Evolutionary conservation across 2,797 vertebrate species (phyloP).

Genomic region (Helostoma temminkii): DNA sequence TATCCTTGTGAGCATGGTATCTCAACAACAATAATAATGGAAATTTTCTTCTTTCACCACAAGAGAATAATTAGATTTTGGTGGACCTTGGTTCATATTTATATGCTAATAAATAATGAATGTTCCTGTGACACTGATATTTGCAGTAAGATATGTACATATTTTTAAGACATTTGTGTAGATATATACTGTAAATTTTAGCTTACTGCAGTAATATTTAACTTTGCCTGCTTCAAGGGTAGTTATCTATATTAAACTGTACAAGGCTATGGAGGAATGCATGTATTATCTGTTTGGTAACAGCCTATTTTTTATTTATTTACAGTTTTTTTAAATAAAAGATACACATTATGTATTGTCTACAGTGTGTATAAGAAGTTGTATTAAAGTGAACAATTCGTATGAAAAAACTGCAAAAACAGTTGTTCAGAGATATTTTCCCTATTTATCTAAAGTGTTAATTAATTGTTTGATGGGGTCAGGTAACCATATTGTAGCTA

Average conservation of each 20-base stretch:
- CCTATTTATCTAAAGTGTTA: too few relatives aligned
- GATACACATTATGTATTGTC: too few relatives aligned
- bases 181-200: background rate
- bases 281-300: background rate
- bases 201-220: conserved; percentile 5
- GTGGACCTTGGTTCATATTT: conserved; percentile 43
- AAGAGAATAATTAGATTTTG: conserved; percentile 33
- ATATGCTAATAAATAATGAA: conserved; percentile 44
- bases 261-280: too few relatives aligned
- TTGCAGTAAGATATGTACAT: conserved; percentile 4
- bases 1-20: background rate
- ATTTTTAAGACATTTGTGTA: conserved; percentile 6
- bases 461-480: too few relatives aligned
- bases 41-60: conserved; percentile 7
- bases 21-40: conserved; percentile 2
- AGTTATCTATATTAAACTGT: background rate
- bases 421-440: too few relatives aligned
- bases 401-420: too few relatives aligned
- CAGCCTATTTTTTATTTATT: too few relatives aligned
- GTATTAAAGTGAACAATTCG: too few relatives aligned
- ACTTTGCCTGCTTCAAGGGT: background rate
- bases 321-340: too few relatives aligned
- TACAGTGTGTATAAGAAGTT: too few relatives aligned
- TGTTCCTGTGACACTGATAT: conserved; percentile 1
- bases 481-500: conserved; percentile 17